Base-by-base conservation (phyloP, 2,113 vertebrate genomes). In the Numenius arquata region DNA sequence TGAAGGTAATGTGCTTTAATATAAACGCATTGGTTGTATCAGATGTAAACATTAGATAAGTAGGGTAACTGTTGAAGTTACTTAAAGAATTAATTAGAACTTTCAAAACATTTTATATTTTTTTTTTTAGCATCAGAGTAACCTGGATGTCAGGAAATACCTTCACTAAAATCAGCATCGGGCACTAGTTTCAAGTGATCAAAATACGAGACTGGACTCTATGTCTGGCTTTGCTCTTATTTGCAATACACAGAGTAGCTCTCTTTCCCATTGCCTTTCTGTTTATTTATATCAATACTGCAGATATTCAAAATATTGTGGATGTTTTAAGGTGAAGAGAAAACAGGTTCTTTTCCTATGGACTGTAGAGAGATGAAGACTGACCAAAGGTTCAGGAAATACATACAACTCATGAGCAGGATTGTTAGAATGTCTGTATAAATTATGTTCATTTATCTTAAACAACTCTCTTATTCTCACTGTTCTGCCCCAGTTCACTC, bases 1-100 rank as follows among this genome's bases (percentile, higher is more conserved):
- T 7, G 18, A 97, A 95, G 76, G 96, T 95, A 75, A 85, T 95
- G 50, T 96, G 76, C 53, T 97, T 97, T 84, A 81, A 93, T 53
- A 79, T 72, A 72, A 97, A 96, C 93, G 89, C 50, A 72, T 40
- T 90, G 81, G 25, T 90, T 30, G 15, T 86, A 66, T 93, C 86
- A 63, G 87, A 95, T 89, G 77, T 90, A 92, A 94, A 95, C 27
- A 86, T 95, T 52, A 96, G 65, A 26, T 94, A 94, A 53, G 63
- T 89, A 65, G 85, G 83, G n/a, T 55, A 92, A 85, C 59, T 85
- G 70, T 71, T 90, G 87, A 94, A 93, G 13, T 84, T 93, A 59
- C 75, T 61, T 92, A 47, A 81, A 47, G 8, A 97, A 93, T 52
- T 43, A 83, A 88, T 80, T 61, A n/a, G 95, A 96, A 26, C 9